Evolutionary conservation across 1,140 invertebrate species (phyloP), one percentile per base, ranked within the genome.

Genomic region (Chlorops oryzae): DNA sequence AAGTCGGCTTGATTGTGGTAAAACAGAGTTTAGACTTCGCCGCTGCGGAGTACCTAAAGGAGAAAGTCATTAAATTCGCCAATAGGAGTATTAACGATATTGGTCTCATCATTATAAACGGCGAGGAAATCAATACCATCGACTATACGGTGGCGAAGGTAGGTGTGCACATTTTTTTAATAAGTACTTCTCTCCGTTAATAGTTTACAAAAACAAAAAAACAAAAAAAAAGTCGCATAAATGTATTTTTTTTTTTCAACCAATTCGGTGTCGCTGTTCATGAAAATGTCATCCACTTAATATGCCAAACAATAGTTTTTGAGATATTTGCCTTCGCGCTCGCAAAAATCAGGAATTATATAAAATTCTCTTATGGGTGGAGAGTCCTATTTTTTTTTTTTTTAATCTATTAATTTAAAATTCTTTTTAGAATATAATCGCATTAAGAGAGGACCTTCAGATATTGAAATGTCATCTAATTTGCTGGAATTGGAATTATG

Each of bases 91-190:
- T 27, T 21, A 47, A 48, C 5, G 46, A 37, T 25, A 43, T 59
- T 1, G 50, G 43, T 10, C 12, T 72, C 5, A 75, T 86, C 35
- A 66, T 86, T 32, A 67, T 87, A 20, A 79, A 83, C 58, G 84
- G 84, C 5, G 64, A 73, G 44, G 78, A 81, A 58, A 75, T 84
- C 43, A 65, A 67, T 21, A 73, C 73, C 24, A 81, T 84, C 52
- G 83, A 85, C 61, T 74, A 78, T 1, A 84, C 82, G 3, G 80
- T 82, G 10, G 80, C 80, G 2, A 79, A 82, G 66, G 78, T 78
- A 61, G 71, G 53, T 56, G n/a, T n/a, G n/a, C n/a, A 15, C 18
- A 4, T 15, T 10, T 15, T 35, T 10, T 35, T 35, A 15, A 5
- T 3, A 5, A 4, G n/a, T 35, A 15, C 7, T 32, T 32, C 7